Evolutionary conservation across 1,140 invertebrate species (phyloP), one percentile per base, ranked within the genome.

Genomic region (Pseudomyrmex pallidus): DNA sequence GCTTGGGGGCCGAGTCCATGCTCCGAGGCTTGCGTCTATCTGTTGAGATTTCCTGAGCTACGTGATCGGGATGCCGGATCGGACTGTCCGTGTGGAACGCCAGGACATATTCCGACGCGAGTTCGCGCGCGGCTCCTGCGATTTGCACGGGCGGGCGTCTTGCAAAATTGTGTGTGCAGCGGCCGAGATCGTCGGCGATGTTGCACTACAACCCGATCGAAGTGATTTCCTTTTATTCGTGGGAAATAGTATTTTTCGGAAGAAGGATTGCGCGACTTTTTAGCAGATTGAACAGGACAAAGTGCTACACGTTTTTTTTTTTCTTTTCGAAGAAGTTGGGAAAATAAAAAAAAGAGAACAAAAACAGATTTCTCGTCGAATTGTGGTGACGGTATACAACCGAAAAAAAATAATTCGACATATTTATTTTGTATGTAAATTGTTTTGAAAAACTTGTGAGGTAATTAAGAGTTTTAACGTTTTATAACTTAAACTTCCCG

Each of bases 11-110:
- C 35, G 56, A 73, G 70, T 73, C 63, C 66, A 76, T 82, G 56
- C 52, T 25, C 63, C 35, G 64, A 22, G 20, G 61, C 64, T 82
- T 62, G 54, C 82, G 63, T 82, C 76, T 88, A 87, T 87, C 85
- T 82, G 87, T 88, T 70, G 87, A 88, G 87, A 88, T 88, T 88
- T 87, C 82, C 61, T 76, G n/a, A 8, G 17, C 52, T 88, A 88
- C 87, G 87, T 88, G 87, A 88, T 74, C 52, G 8, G 70, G 22
- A 17, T 87, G 56, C 35, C 46, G 50, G 54, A 88, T 59, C 44
- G 12, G 4, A 20, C 17, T 46, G 57, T 57, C 20, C 57, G 59
- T 66, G 59, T 62, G 59, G 59, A 72, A 77, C 25, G 70, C 68
- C 70, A 48, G 35, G 48, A 82, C 84, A 64, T 84, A 86, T 84